These are phyloP conservation scores for Trachelus tabidus DNA, from an alignment of 2,888 invertebrate genomes.

Conservation along the genomic window DNA sequence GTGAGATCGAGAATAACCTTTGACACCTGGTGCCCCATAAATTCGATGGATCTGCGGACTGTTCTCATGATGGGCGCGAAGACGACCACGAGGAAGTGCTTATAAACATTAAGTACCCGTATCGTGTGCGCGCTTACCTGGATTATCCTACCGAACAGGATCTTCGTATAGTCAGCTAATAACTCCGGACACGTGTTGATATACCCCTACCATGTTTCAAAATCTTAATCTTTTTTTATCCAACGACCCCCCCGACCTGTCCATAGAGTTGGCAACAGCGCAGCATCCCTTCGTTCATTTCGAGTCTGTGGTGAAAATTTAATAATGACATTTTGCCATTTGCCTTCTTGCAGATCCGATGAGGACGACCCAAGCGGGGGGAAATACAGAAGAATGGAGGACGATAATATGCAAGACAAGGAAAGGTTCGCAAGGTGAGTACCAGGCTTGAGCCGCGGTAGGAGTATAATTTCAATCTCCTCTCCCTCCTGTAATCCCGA, in stretches of 20 bases:
- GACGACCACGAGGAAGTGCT: neutral
- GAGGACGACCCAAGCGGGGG: slow-evolving; percentile 87
- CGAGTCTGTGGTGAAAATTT: neutral
- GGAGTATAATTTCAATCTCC: neutral
- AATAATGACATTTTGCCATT: slow-evolving; percentile 12
- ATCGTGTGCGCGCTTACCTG: neutral
- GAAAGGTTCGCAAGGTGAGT: slow-evolving; percentile 94
- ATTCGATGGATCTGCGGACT: neutral
- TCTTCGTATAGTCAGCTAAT: neutral
- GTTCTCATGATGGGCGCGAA: neutral
- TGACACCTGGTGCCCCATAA: neutral
- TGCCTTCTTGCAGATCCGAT: slow-evolving; percentile 76
- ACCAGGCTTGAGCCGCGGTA: slow-evolving; percentile 39
- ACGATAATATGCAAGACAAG: slow-evolving; percentile 95
- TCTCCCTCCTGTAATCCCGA: neutral
- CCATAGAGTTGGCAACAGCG: neutral
- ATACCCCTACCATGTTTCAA: neutral
- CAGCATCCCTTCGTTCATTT: neutral
- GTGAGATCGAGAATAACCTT: neutral
- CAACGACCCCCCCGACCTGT: neutral
- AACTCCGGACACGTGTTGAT: neutral
- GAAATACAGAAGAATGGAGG: slow-evolving; percentile 90
- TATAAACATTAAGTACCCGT: neutral
- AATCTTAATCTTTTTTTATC: slow-evolving; percentile 1
- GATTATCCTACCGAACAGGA: neutral